Evolutionary conservation across 92 coral and sea anemone genomes (phyloP), one percentile per base, ranked within the genome.

Genomic region (Porites lobata): DNA sequence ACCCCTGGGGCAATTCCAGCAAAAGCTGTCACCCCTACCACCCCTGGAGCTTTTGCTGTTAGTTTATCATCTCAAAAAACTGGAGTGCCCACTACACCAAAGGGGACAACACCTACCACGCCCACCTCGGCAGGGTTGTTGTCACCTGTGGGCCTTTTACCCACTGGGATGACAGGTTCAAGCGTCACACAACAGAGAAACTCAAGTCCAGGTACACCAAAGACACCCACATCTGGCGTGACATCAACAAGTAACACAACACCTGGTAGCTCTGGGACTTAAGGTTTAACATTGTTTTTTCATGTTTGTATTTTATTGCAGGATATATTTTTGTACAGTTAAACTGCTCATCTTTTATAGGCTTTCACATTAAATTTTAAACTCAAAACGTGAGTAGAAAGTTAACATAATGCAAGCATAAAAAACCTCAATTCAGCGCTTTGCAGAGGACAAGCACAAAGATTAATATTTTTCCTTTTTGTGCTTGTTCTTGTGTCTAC

Each of bases 71-170:
- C 96, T 10, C 54, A 93, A 53, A 85, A 95, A 59, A 87, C 88
- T 22, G 87, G 83, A n/a, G 67, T 90, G 86, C 94, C 99, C 2
- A 80, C 92, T 50, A 94, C 99, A 7, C 95, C 99, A 0, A 92
- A 90, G 75, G 71, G 73, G 73, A 69, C 91, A 51, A 85, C 85
- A 43, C 88, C 93, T 18, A 87, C 92, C 64, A 77, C 81, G 47
- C 71, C 92, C 20, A 84, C 91, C 26, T 57, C 87, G 58, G 87
- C 50, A 58, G 79, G 69, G 61, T n/a, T 66, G 22, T 72, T 65
- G 74, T 54, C 86, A 29, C 65, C 84, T 17, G 47, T 54, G 15
- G 84, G 86, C 22, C 62, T 82, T 7, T 38, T 78, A 22, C 79
- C 87, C 11, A 50, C 87, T 70, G 87, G 79, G 61, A 7, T 59